Base-by-base conservation (phyloP, 2,888 invertebrate species). In the Scaptomyza tumidula region DNA sequence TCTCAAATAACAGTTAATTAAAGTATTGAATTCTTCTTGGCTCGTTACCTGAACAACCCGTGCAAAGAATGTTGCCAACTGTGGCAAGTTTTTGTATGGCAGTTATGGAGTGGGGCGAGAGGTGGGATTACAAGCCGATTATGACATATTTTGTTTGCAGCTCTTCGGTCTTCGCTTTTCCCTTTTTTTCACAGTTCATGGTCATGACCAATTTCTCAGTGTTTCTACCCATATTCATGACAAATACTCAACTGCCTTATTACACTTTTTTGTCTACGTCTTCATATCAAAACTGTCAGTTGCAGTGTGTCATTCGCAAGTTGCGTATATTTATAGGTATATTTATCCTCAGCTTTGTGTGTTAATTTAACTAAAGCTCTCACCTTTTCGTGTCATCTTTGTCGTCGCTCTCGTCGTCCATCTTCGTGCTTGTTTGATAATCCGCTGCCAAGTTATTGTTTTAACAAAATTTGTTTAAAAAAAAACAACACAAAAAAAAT, bases 371-470 rank as follows among this genome's bases (percentile, higher is more conserved):
- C 39, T 41, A 53, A 68, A 14, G 6, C 41, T 39, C 92, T 92
- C 92, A 96, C 97, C 97, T 94, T 93, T 97, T 97, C 11, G 96
- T 94, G 87, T 96, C 96, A 92, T 97, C 97, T 92, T 96, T 96
- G 86, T 97, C 96, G 88, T 97, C 96, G 54, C 95, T 95, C 81
- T 96, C 96, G 91, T 97, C 96, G 65, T 96, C 96, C 95, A 96
- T 96, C 58, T 88, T 90, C 60, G 81, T 76, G 63, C 79, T 75
- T 71, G 67, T 78, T 71, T 69, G 67, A 59, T 82, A 88, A 80
- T 88, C 89, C 88, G 75, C 77, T 71, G 67, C 55, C 49, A 57
- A 63, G 31, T 59, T 67, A 52, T 37, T 52, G 45, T 39, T 44
- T 41, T 48, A n/a, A 44, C 11, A 54, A 33, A 43, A 56, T 39